A percentile compares a stretch with the other conserved stretches of the same genome.
Evolutionary conservation across 2,113 vertebrate species (phyloP).

Genomic region (Spermophilus dauricus): DNA sequence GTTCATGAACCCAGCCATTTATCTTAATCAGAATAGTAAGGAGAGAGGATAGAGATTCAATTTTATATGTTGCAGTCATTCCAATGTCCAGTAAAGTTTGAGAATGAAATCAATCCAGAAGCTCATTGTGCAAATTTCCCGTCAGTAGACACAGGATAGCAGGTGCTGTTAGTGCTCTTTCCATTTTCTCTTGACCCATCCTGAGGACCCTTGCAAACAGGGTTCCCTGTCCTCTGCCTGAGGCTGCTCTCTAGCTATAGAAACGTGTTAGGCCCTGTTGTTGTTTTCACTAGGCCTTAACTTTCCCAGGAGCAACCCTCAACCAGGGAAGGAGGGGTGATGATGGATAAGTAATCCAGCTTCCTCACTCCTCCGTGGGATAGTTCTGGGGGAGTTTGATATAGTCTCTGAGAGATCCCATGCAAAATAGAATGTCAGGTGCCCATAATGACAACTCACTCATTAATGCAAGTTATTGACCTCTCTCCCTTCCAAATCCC

Average conservation of each 20-base stretch:
- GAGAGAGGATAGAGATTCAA: not conserved
- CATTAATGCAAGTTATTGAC: not conserved
- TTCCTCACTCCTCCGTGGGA: not conserved
- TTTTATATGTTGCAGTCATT: not conserved
- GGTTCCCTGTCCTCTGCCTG: not conserved
- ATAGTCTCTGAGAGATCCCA: not conserved
- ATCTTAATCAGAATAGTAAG: not conserved
- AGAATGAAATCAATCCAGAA: not conserved
- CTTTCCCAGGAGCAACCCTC: not conserved
- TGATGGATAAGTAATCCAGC: not conserved
- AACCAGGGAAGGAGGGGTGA: not conserved
- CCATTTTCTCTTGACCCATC: not conserved
- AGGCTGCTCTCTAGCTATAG: not conserved
- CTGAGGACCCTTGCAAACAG: not conserved
- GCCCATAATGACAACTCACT: not conserved
- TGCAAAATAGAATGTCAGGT: not conserved
- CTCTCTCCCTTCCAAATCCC: not conserved
- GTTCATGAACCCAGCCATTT: not conserved
- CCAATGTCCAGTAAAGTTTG: not conserved
- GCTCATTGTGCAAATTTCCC: not conserved
- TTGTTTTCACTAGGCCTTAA: not conserved
- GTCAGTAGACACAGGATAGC: not conserved
- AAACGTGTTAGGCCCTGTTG: not conserved
- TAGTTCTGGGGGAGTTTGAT: not conserved
- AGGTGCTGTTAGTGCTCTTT: too few species aligned